phyloP scores from a whole-genome alignment of 2,888 invertebrate species.

The Epirrita christyi region DNA sequence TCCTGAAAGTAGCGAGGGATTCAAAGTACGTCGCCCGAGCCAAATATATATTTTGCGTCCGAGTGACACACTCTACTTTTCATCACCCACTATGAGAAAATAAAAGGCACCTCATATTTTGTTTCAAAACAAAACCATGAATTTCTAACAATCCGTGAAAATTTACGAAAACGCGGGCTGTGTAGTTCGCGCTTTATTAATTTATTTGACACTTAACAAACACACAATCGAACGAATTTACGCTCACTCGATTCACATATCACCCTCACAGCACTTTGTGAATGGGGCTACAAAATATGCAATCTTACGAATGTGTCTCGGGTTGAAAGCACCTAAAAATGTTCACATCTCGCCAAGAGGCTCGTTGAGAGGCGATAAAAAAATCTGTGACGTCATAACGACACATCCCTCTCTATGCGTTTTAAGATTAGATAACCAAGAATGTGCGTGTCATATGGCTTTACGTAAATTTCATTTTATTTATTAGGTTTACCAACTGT shows the following conservation, averaged over 20 bases:
- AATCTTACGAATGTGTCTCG: slow-evolving; percentile 33
- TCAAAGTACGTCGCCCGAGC: no score
- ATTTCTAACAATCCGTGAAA: no score
- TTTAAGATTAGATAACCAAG: slow-evolving; percentile 51
- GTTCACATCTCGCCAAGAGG: slow-evolving; percentile 29
- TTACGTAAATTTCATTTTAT: background rate
- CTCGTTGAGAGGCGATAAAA: slow-evolving; percentile 44
- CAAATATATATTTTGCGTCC: no score
- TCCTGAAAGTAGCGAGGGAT: no score
- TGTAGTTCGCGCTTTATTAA: no score
- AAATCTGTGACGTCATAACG: slow-evolving; percentile 53
- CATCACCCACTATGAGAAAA: no score
- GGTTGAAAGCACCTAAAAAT: slow-evolving; percentile 22
- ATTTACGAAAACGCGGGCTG: no score
- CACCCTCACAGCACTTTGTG: slow-evolving; percentile 16
- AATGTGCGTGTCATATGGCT: slow-evolving; percentile 16
- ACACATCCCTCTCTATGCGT: slow-evolving; percentile 45
- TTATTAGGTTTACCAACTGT: no score
- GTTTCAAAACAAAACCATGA: no score
- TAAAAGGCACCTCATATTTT: no score
- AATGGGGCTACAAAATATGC: slow-evolving; percentile 33
- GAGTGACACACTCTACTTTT: no score
- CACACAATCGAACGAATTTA: slow-evolving; percentile 18
- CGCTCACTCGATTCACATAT: slow-evolving; percentile 14
- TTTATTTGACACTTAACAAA: background rate